Evolutionary conservation across 2,888 invertebrate species (phyloP), one percentile per base, ranked within the genome.

Genomic region (Tinea pellionella): DNA sequence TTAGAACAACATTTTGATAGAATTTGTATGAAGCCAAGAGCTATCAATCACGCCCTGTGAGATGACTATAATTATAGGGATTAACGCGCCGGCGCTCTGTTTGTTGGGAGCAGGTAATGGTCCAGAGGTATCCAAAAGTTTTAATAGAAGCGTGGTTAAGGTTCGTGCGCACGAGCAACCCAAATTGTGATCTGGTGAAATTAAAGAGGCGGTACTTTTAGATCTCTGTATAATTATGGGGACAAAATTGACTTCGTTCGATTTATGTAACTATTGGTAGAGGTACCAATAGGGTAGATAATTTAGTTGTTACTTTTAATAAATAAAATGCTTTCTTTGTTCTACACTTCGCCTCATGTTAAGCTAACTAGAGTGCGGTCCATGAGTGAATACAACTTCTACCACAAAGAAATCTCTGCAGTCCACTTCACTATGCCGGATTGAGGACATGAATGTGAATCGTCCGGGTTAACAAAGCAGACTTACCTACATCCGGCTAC

Each of bases 11-110:
- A 81, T 85, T 79, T 32, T 73, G 72, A 73, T 73, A 66, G 64
- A 24, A 55, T 9, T 19, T 42, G 68, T 67, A 68, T 73, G 69
- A 70, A 68, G 67, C 65, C 63, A 64, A 64, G 64, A 70, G 74
- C 82, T 78, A 85, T 87, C 83, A 85, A 85, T 86, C 86, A 87
- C 78, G 62, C 76, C 65, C 69, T 74, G 72, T 77, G 80, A 81
- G 80, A 82, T 72, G 79, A 69, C 75, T 74, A 70, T 86, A 87
- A 87, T 87, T 87, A 85, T 80, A 79, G 83, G 83, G 83, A 84
- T 84, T 80, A 83, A 70, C 73, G 75, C 73, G 70, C 73, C 71
- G 67, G 66, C 68, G 65, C 32, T 42, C 24, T 56, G 71, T 67
- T 65, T 66, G 60, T 56, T 65, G 71, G 71, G 67, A 68, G 69